Conservation (phyloP, 2,888 invertebrate genomes). For the Hyppa rectilinea region DNA sequence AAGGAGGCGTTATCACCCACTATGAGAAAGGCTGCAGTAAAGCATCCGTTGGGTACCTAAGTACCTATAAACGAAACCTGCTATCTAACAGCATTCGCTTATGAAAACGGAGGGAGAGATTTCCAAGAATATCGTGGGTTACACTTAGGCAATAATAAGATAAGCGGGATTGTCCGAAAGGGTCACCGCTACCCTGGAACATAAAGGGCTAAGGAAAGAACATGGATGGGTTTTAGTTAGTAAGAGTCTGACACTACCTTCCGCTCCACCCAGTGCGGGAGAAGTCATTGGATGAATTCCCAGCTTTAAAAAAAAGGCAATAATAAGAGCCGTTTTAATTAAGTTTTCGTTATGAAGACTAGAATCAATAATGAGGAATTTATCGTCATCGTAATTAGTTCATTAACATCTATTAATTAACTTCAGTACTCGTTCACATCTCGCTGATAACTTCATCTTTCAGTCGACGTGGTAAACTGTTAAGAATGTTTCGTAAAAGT, state of each 20-base stretch:
- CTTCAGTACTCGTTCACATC: background rate
- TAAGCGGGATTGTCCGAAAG: no score
- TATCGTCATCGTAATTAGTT: conserved; percentile 6
- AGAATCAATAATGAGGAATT: conserved; percentile 13
- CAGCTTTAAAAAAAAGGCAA: no score
- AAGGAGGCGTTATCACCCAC: no score
- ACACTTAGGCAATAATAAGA: background rate
- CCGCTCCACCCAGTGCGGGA: no score
- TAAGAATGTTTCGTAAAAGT: conserved; percentile 30
- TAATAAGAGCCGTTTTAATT: conserved; percentile 13
- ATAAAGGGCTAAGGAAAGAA: no score
- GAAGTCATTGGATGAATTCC: no score
- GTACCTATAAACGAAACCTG: no score
- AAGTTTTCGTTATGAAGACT: conserved; percentile 11
- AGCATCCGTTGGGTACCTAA: no score
- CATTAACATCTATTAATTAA: conserved; percentile 38
- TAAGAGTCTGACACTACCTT: no score
- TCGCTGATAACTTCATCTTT: background rate
- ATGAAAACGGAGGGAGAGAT: background rate
- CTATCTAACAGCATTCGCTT: background rate
- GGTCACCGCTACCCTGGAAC: no score
- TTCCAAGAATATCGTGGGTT: background rate
- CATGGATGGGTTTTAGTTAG: no score
- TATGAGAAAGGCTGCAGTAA: no score
- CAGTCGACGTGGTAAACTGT: background rate